Evolutionary conservation across 2,113 vertebrate species (phyloP).

Genomic region (Eretmodus cyanostictus): DNA sequence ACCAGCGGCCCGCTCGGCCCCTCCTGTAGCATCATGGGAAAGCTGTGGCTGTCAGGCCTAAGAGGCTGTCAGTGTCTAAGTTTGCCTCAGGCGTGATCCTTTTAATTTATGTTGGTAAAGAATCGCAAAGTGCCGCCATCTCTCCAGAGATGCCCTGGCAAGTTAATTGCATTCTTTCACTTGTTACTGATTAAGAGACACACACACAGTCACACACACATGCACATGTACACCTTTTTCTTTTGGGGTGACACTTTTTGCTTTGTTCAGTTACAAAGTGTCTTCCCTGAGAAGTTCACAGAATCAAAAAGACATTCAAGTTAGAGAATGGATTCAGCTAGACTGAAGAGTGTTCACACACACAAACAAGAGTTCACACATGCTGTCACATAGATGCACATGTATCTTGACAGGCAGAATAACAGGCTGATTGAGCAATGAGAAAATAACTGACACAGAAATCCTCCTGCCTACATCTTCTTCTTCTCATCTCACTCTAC

Average conservation of each 20-base stretch:
- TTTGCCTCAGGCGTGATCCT: slow-evolving; percentile 55
- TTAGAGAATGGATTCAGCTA: slow-evolving; percentile 18
- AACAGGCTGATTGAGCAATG: slow-evolving; percentile 61
- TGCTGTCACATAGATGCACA: slow-evolving; percentile 22
- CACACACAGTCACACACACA: neutral
- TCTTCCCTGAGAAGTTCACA: slow-evolving; percentile 28
- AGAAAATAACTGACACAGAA: slow-evolving; percentile 58
- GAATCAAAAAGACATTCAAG: slow-evolving; percentile 10
- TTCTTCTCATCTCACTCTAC: neutral
- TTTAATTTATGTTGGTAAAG: slow-evolving; percentile 63
- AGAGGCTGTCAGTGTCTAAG: slow-evolving; percentile 49
- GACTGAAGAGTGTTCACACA: slow-evolving; percentile 19
- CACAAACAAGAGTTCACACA: neutral
- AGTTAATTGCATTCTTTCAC: slow-evolving; percentile 70
- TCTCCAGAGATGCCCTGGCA: slow-evolving; percentile 59
- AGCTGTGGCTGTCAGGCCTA: slow-evolving; percentile 19
- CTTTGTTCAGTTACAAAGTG: slow-evolving; percentile 51
- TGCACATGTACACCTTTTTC: slow-evolving; percentile 8
- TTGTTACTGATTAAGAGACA: slow-evolving; percentile 42
- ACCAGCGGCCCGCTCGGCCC: slow-evolving; percentile 24
- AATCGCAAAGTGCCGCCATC: slow-evolving; percentile 44
- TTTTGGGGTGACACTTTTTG: slow-evolving; percentile 41
- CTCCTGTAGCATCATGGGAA: slow-evolving; percentile 41
- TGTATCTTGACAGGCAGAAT: slow-evolving; percentile 48
- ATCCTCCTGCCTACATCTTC: slow-evolving; percentile 1